These are phyloP conservation scores for Pipistrellus pipistrellus DNA, from an alignment of 2,797 vertebrate species.

Conservation along the genomic window DNA sequence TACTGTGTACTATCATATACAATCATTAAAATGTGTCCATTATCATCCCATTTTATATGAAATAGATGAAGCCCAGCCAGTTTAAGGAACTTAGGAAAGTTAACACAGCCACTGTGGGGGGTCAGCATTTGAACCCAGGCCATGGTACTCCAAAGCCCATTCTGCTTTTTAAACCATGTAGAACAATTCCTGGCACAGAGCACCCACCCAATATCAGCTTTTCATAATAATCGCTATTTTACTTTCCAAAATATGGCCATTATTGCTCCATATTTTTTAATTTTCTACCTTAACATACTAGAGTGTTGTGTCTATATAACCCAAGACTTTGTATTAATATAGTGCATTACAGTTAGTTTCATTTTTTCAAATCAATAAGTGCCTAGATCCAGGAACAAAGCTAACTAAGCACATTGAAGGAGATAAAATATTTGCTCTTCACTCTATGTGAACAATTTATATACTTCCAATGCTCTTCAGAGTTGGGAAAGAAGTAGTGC, in stretches of 20 bases:
- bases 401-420: background rate
- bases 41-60: background rate
- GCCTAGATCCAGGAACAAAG: background rate
- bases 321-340: slow-evolving; percentile 7
- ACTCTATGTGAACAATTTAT: background rate
- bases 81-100: background rate
- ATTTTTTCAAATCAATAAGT: background rate
- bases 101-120: background rate
- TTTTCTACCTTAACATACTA: background rate
- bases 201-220: background rate
- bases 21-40: background rate
- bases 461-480: background rate
- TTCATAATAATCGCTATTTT: slow-evolving; percentile 7
- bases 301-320: background rate
- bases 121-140: background rate
- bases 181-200: background rate
- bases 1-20: background rate
- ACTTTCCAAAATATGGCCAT: background rate
- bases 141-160: background rate
- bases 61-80: background rate
- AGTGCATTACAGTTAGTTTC: background rate
- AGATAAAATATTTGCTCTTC: background rate
- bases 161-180: background rate
- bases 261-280: background rate
- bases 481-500: no score